Evolutionary conservation across 2,113 vertebrate genomes (phyloP).

Genomic region (Hemibagrus wyckioides): DNA sequence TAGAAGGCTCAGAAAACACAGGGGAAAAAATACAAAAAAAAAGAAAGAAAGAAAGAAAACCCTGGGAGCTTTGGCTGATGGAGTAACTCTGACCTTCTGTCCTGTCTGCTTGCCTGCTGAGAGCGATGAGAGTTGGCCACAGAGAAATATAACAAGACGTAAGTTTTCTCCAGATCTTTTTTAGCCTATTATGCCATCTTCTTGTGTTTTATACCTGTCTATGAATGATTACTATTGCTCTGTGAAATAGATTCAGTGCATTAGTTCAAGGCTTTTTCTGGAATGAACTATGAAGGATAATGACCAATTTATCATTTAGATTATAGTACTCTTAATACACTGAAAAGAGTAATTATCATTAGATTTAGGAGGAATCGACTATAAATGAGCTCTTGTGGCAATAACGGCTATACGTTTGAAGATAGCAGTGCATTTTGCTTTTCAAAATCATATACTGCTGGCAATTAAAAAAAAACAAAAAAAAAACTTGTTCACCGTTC

Average conservation of each 20-base stretch:
- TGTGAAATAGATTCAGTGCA: conserved; percentile 42
- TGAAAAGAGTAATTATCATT: conserved; percentile 18
- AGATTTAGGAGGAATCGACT: conserved; percentile 36
- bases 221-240: conserved; percentile 41
- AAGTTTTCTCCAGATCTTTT: conserved; percentile 56
- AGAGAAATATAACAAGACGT: conserved; percentile 62
- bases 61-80: conserved; percentile 73
- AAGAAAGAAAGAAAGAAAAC: conserved; percentile 59
- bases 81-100: conserved; percentile 76
- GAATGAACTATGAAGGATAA: conserved; percentile 39
- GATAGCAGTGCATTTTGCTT: neutral
- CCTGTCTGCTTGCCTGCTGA: conserved; percentile 69
- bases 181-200: conserved; percentile 49
- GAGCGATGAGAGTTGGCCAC: conserved; percentile 57
- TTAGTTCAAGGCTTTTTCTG: conserved; percentile 36
- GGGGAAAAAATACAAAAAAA: conserved; percentile 42
- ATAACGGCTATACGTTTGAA: conserved; percentile 11
- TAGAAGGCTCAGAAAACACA: conserved; percentile 70
- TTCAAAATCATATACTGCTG: neutral
- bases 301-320: conserved; percentile 49
- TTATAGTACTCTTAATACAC: conserved; percentile 25
- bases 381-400: conserved; percentile 7
- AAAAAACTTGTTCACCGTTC: neutral
- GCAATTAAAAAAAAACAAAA: neutral
- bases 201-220: conserved; percentile 36